Evolutionary conservation across 2,888 invertebrate genomes (phyloP).

Genomic region (Polydrusus tereticollis): DNA sequence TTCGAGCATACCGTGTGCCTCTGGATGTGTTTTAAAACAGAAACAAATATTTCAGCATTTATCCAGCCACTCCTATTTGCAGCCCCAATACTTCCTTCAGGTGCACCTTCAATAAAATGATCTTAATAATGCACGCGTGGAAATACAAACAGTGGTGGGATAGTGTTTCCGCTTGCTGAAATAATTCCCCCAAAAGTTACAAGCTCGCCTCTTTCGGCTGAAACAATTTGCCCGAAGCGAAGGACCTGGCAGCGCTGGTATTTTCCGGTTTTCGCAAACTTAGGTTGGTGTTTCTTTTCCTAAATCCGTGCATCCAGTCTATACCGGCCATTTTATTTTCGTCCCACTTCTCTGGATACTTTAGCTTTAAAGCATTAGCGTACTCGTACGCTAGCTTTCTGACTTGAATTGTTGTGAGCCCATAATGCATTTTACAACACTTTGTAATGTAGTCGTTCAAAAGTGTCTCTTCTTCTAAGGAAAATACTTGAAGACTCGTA

Average conservation of each 20-base stretch:
- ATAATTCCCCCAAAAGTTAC: slow-evolving; percentile 60
- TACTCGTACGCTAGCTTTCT: slow-evolving; percentile 29
- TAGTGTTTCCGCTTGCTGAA: slow-evolving; percentile 56
- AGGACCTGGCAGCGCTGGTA: slow-evolving; percentile 53
- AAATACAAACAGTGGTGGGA: slow-evolving; percentile 59
- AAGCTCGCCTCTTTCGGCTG: slow-evolving; percentile 60
- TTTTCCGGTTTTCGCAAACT: slow-evolving; percentile 39
- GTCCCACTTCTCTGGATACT: slow-evolving; percentile 17
- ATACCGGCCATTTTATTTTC: slow-evolving; percentile 1
- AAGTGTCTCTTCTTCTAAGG: slow-evolving; percentile 24
- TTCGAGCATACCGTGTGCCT: slow-evolving; percentile 20
- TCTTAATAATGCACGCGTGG: slow-evolving; percentile 31
- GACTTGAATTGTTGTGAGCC: slow-evolving; percentile 19
- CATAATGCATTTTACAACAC: slow-evolving; percentile 38
- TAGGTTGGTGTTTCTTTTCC: slow-evolving; percentile 43
- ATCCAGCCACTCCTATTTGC: slow-evolving; percentile 19
- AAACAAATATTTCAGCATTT: background rate
- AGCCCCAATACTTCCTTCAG: slow-evolving; percentile 11
- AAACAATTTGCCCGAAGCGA: slow-evolving; percentile 49
- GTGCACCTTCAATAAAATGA: slow-evolving; percentile 5
- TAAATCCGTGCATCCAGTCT: background rate
- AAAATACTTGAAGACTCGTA: slow-evolving; percentile 4
- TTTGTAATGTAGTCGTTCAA: slow-evolving; percentile 40
- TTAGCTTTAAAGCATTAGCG: background rate
- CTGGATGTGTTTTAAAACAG: slow-evolving; percentile 39